Base-by-base conservation (phyloP, 2,888 invertebrate species). In the Tenthredo livida region DNA sequence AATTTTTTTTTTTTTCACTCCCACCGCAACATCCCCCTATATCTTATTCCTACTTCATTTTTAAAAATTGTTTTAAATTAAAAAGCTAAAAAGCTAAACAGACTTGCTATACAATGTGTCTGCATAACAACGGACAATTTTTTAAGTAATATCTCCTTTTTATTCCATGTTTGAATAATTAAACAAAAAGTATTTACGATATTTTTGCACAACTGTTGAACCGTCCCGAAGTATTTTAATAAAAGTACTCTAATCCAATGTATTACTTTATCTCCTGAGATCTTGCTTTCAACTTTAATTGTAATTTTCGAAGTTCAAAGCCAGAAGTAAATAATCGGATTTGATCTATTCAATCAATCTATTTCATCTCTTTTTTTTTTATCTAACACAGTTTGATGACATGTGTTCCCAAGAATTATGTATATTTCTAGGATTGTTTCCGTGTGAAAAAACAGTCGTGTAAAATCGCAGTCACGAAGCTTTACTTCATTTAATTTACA, bases 51-150 rank as follows among this genome's bases (percentile, higher is more conserved):
- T 61, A 47, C n/a, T 43, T 67, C 29, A 40, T 70, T 37, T 65
- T 83, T 43, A 67, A 83, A 43, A 80, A 61, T 33, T 54, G 40
- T 73, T 73, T 15, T 40, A 65, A 83, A 67, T 70, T 67, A 83
- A 83, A 83, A 83, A 37, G 47, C 47, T 67, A 67, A 29, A 47
- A 47, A 83, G 83, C 83, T 83, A 15, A 83, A 83, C 47, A 83
- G 83, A 83, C 83, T 83, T 70, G 61, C 83, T 67, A 47, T 83
- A 47, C 65, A 83, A 47, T 47, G 47, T 70, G 65, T 67, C 83
- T 83, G 29, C 65, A 70, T 29, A 50, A 83, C 25, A 67, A 83
- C 67, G 10, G 67, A 47, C 65, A 83, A 67, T 67, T 80, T 80
- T 80, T 61, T 12, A 58, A 61, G 80, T 40, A 61, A 80, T 80